Percentiles rank a stretch among this genome's conserved stretches.
Conservation (phyloP, 1,140 invertebrate species). For the Lordiphosa collinella region DNA sequence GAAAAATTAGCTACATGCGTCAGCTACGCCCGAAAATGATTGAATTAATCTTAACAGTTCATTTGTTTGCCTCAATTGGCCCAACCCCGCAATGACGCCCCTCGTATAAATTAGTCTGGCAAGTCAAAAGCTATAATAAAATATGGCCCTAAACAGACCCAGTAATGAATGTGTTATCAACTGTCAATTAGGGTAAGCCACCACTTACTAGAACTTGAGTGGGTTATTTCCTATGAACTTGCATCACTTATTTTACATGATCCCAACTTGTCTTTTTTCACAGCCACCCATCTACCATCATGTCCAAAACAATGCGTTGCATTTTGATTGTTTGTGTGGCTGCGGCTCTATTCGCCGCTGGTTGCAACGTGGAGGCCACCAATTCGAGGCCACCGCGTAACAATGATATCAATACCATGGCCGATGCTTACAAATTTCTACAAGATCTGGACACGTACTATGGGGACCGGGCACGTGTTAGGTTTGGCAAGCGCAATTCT, state of each 20-base stretch:
- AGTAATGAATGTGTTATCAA: constrained; percentile 16
- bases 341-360: constrained; percentile 42
- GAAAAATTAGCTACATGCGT: constrained; percentile 20
- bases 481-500: constrained; percentile 54
- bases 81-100: background rate
- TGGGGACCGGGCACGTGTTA: constrained; percentile 65
- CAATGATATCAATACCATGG: constrained; percentile 73
- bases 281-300: constrained; percentile 12
- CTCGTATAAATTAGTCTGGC: constrained; percentile 18
- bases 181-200: background rate
- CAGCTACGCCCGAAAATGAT: constrained; percentile 28
- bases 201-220: too few relatives aligned
- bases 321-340: constrained; percentile 53
- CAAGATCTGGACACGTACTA: constrained; percentile 77
- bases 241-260: too few relatives aligned
- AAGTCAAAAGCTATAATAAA: constrained; percentile 32
- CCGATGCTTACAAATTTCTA: constrained; percentile 74
- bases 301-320: constrained; percentile 61
- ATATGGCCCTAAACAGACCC: constrained; percentile 24
- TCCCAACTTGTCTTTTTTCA: background rate
- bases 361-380: constrained; percentile 50
- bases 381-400: constrained; percentile 67
- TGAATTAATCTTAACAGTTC: constrained; percentile 11
- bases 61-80: constrained; percentile 17
- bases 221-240: too few relatives aligned